Percentiles rank a stretch among this genome's conserved stretches.
phyloP scores from a whole-genome alignment of 2,113 vertebrate genomes.

The Coryphaenoides rupestris region DNA sequence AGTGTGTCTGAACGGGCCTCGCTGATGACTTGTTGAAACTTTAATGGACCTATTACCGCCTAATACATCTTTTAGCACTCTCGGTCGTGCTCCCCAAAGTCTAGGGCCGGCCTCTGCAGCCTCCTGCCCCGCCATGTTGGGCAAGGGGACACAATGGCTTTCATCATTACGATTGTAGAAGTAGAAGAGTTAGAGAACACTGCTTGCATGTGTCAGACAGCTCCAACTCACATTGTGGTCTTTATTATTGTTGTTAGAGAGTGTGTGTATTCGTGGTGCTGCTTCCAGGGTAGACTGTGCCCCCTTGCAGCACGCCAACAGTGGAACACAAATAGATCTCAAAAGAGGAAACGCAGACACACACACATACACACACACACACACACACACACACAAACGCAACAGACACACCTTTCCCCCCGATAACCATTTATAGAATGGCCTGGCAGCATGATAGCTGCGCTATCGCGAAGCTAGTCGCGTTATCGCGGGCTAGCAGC shows the following conservation, averaged over 20 bases:
- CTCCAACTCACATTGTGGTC: neutral
- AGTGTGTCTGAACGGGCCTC: constrained; percentile 13
- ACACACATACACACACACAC: constrained; percentile 19
- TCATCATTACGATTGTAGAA: constrained; percentile 33
- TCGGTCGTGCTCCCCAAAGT: constrained; percentile 29
- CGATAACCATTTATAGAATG: constrained; percentile 58
- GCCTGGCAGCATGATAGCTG: neutral
- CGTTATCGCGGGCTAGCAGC: constrained; percentile 57
- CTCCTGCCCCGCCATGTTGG: constrained; percentile 36
- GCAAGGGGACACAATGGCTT: constrained; percentile 14
- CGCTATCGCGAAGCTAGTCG: constrained; percentile 43
- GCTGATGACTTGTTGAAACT: constrained; percentile 52
- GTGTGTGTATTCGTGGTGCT: neutral
- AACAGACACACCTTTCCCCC: constrained; percentile 41
- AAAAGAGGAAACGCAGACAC: neutral
- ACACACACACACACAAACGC: constrained; percentile 18
- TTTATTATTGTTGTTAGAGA: neutral
- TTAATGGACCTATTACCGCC: constrained; percentile 56
- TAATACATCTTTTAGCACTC: constrained; percentile 37
- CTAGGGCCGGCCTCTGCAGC: constrained; percentile 50
- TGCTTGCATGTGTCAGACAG: constrained; percentile 1
- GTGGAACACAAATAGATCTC: neutral
- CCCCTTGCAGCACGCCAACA: neutral
- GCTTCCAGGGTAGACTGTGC: neutral
- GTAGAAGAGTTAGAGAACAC: neutral